Base-by-base conservation (phyloP, 2,888 invertebrate genomes). In the Melanostoma mellinum region DNA sequence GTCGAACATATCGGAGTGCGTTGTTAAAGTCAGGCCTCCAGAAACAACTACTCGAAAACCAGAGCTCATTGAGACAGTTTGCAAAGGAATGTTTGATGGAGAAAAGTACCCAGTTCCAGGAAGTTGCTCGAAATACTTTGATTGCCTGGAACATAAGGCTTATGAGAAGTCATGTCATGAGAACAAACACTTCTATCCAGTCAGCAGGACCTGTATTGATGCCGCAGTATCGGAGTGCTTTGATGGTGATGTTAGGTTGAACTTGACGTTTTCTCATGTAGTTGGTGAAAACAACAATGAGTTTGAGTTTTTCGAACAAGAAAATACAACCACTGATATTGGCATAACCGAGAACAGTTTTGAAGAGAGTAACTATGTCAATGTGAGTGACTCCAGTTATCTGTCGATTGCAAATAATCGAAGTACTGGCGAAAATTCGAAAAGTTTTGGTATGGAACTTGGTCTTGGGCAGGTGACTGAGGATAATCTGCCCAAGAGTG, bases 101-200 rank as follows among this genome's bases (percentile, higher is more conserved):
- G 74, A 58, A 30, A 79, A 55, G 53, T 71, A 75, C 38, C 35
- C 71, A 0, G 48, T 60, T 8, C 53, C 78, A 1, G 84, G 67
- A 6, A 79, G 79, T 36, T 84, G 84, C 6, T 36, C 79, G 2
- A 79, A 71, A 30, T 84, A 67, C 48, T 65, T 75, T n/a, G 55
- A 60, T 1, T 84, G 84, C 6, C 33, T 84, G 5, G 56, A 50
- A 6, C 38, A 84, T 5, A 67, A 10, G 6, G 48, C 67, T 0
- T 71, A 48, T 50, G 74, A 71, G 38, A 46, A 75, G 6, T 30
- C 84, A 0, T 84, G 84, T 56, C 79, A 74, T 5, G n/a, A 36
- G 1, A 69, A 20, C 20, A 20, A 65, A 20, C 84, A 84, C 52
- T 84, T 75, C 32, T 65, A 79, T 46, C 55, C 79, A 6, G 3